Percentiles rank a stretch among this genome's conserved stretches.
phyloP scores from a whole-genome alignment of 2,888 invertebrate genomes.

The Zaprionus bogoriensis region DNA sequence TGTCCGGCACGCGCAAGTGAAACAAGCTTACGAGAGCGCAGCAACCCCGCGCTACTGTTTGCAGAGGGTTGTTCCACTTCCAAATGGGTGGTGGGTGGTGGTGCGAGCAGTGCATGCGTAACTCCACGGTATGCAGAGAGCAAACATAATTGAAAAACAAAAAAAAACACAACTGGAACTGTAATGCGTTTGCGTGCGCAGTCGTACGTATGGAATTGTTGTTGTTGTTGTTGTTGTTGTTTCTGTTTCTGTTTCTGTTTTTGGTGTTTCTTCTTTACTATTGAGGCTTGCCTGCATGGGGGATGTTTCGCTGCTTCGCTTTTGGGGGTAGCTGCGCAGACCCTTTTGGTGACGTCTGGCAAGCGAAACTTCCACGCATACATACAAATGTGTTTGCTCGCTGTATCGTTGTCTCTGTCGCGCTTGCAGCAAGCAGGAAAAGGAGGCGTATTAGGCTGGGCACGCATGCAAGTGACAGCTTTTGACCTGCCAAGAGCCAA shows the following conservation, averaged over 20 bases:
- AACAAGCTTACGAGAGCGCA: constrained; percentile 47
- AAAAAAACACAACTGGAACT: constrained; percentile 2
- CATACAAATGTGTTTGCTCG: background rate
- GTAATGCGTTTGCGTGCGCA: constrained; percentile 54
- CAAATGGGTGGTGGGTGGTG: constrained; percentile 30
- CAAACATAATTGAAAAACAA: background rate
- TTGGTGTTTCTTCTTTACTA: constrained; percentile 6
- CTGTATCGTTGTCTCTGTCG: constrained; percentile 32
- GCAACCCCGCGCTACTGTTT: constrained; percentile 16
- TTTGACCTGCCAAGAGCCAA: constrained; percentile 36
- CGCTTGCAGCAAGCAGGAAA: background rate
- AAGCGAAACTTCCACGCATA: background rate
- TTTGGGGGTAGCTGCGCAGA: constrained; percentile 60
- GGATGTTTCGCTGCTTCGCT: constrained; percentile 40
- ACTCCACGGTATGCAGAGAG: constrained; percentile 41
- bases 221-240: constrained; percentile 6
- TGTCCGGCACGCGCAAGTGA: constrained; percentile 65
- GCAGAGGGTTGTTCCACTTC: constrained; percentile 17
- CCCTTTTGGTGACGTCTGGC: constrained; percentile 22
- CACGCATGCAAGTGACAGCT: constrained; percentile 54
- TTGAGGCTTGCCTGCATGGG: constrained; percentile 25
- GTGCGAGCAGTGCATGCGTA: constrained; percentile 69
- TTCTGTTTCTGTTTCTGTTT: background rate
- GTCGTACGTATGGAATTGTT: constrained; percentile 35
- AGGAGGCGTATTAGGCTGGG: constrained; percentile 42